Evolutionary conservation across 1,140 invertebrate genomes (phyloP).

Genomic region (Zaprionus camerounensis): DNA sequence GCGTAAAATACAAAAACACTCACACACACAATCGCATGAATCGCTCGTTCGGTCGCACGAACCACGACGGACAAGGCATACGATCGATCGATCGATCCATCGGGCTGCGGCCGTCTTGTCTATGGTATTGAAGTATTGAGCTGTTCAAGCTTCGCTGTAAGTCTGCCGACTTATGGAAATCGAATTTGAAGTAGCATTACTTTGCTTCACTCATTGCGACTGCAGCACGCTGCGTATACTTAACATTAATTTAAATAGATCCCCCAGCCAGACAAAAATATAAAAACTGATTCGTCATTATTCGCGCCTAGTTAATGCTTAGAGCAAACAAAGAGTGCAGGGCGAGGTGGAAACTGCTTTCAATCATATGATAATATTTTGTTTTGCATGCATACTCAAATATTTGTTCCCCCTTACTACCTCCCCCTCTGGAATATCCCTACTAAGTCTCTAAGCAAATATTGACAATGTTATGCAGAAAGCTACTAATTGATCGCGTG

Average conservation of each 20-base stretch:
- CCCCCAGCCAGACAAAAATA: constrained; percentile 9
- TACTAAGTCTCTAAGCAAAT: constrained; percentile 29
- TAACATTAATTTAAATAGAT: constrained; percentile 49
- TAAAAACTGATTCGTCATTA: constrained; percentile 59
- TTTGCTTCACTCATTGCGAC: constrained; percentile 5
- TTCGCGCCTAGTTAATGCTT: constrained; percentile 64
- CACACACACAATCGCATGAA: neutral
- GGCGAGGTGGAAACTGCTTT: constrained; percentile 52
- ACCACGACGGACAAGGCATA: constrained; percentile 44
- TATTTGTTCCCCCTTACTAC: neutral
- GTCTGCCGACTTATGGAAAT: constrained; percentile 47
- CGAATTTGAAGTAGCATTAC: constrained; percentile 44
- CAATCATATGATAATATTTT: constrained; percentile 77
- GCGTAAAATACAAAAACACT: constrained; percentile 27
- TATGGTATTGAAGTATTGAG: constrained; percentile 48
- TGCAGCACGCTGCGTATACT: constrained; percentile 63
- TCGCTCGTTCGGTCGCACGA: constrained; percentile 21
- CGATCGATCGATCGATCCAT: constrained; percentile 69
- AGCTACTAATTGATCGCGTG: constrained; percentile 68
- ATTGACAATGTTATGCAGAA: constrained; percentile 61
- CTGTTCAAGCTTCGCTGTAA: constrained; percentile 52
- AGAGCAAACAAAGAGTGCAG: constrained; percentile 45
- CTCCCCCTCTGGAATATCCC: constrained; percentile 22
- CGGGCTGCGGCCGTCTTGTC: constrained; percentile 31
- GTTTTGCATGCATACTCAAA: constrained; percentile 63